These are phyloP conservation scores for Spodoptera frugiperda DNA, from an alignment of 1,140 invertebrate species.

Conservation along the genomic window DNA sequence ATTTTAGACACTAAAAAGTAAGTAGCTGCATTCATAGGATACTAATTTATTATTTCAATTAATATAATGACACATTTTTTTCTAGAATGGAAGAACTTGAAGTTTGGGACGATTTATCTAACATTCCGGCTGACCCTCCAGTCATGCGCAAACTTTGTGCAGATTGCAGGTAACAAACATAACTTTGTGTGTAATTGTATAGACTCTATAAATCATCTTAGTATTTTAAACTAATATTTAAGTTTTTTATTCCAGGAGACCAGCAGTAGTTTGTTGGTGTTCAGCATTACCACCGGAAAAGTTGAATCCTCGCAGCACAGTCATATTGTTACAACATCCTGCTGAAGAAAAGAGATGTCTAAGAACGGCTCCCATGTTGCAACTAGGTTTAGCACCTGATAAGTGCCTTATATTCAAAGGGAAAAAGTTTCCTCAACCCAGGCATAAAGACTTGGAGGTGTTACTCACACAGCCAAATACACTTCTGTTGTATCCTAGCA, in stretches of 20 bases:
- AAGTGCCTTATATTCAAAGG: slow-evolving; percentile 94
- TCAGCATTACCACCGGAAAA: slow-evolving; percentile 90
- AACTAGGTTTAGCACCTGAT: slow-evolving; percentile 89
- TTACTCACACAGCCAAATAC: slow-evolving; percentile 91
- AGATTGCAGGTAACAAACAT: slow-evolving; percentile 89
- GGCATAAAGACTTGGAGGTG: slow-evolving; percentile 89
- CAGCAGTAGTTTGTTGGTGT: slow-evolving; percentile 96
- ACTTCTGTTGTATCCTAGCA: slow-evolving; percentile 94
- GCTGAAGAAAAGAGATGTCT: slow-evolving; percentile 96
- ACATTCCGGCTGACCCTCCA: slow-evolving; percentile 91
- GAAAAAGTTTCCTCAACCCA: slow-evolving; percentile 92
- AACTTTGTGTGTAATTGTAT: not conserved
- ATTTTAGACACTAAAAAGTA: too few relatives aligned
- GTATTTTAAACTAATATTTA: too few relatives aligned
- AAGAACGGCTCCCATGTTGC: slow-evolving; percentile 95
- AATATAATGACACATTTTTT: not conserved
- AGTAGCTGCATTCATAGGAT: too few relatives aligned
- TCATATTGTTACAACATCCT: slow-evolving; percentile 96
- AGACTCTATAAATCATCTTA: too few relatives aligned
- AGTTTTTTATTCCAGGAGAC: slow-evolving; percentile 88
- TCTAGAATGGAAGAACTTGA: slow-evolving; percentile 82
- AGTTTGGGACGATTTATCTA: slow-evolving; percentile 90
- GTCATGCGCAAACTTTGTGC: slow-evolving; percentile 89
- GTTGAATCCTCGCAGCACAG: slow-evolving; percentile 88
- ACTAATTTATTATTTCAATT: too few relatives aligned